Percentiles rank a stretch among this genome's conserved stretches.
phyloP scores from a whole-genome alignment of 1,140 invertebrate species.

The Maniola jurtina region DNA sequence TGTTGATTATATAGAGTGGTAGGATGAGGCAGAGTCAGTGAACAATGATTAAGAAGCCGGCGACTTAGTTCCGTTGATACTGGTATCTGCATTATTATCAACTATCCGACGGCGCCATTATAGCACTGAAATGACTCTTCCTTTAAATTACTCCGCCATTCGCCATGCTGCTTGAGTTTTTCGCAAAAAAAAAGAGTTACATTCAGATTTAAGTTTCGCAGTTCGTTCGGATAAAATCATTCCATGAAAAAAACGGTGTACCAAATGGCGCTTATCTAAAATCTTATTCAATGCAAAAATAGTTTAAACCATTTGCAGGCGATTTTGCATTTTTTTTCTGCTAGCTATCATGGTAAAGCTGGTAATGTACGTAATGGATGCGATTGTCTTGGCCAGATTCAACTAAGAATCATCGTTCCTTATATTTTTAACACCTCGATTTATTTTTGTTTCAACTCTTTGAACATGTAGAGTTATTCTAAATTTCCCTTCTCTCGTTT shows the following conservation, averaged over 20 bases:
- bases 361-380: background rate
- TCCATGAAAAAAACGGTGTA: too few species aligned
- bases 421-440: conserved; percentile 31
- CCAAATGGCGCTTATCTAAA: too few species aligned
- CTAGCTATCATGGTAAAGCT: background rate
- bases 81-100: conserved; percentile 44
- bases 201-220: background rate
- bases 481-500: conserved; percentile 50
- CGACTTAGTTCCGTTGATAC: conserved; percentile 37
- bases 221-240: background rate
- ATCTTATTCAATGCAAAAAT: too few species aligned
- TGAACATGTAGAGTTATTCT: conserved; percentile 36
- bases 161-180: too few species aligned
- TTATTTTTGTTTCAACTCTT: conserved; percentile 46
- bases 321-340: conserved; percentile 1
- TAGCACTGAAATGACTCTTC: conserved; percentile 37
- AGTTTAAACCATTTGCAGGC: background rate
- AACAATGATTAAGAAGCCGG: conserved; percentile 20
- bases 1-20: background rate
- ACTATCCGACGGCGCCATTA: conserved; percentile 32
- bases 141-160: conserved; percentile 35
- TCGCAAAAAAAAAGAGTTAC: too few species aligned
- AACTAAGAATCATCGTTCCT: conserved; percentile 23
- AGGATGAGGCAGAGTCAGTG: background rate
- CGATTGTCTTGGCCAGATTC: conserved; percentile 5